These are phyloP conservation scores for Proctacanthus coquilletti DNA, from an alignment of 1,140 invertebrate genomes.

Conservation along the genomic window DNA sequence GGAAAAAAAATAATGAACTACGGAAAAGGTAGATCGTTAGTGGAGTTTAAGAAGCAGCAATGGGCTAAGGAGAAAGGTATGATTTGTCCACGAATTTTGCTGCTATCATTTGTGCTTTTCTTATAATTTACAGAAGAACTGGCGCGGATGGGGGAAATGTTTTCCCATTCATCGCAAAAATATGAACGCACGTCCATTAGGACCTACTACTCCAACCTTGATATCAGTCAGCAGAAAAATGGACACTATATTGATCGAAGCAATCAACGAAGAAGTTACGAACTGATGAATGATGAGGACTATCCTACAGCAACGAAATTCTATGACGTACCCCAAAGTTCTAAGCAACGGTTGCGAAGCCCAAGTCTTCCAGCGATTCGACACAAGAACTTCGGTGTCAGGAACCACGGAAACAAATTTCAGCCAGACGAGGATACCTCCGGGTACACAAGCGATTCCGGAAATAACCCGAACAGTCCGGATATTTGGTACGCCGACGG, in stretches of 20 bases:
- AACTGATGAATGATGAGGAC: background rate
- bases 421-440: conserved; percentile 42
- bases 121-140: conserved; percentile 40
- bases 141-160: conserved; percentile 36
- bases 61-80: conserved; percentile 52
- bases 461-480: conserved; percentile 29
- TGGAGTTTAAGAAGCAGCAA: conserved; percentile 51
- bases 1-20: no score
- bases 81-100: background rate
- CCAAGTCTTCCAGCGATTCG: conserved; percentile 25
- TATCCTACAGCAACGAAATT: conserved; percentile 9
- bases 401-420: conserved; percentile 3
- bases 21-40: conserved; percentile 29
- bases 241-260: no score
- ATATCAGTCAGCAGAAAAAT: conserved; percentile 16
- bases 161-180: conserved; percentile 18
- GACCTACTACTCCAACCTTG: conserved; percentile 27
- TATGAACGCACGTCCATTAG: conserved; percentile 29
- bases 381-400: conserved; percentile 12
- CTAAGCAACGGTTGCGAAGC: conserved; percentile 12
- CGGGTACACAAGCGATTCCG: conserved; percentile 47
- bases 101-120: conserved; percentile 2
- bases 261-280: background rate
- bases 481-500: conserved; percentile 28
- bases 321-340: background rate